phyloP scores from a whole-genome alignment of 2,888 invertebrate genomes.

The Shargacucullia verbasci region DNA sequence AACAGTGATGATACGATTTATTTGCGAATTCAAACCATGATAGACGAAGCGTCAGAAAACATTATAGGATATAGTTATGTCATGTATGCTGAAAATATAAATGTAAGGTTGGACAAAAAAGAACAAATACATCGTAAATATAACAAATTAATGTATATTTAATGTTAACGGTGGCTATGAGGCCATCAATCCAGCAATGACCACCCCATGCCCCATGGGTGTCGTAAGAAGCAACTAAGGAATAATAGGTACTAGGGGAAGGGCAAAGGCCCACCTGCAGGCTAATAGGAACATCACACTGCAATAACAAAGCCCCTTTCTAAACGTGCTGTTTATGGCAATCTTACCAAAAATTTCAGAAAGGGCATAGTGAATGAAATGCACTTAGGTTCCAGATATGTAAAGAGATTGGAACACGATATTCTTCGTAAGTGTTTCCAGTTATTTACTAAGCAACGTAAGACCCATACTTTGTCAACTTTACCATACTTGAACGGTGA shows the following conservation, averaged over 20 bases:
- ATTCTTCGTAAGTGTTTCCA: too few relatives aligned
- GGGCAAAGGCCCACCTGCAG: constrained; percentile 38
- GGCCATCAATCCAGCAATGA: constrained; percentile 43
- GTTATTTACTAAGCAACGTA: too few relatives aligned
- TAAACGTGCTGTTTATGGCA: too few relatives aligned
- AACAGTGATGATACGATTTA: not conserved
- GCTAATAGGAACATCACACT: constrained; percentile 46
- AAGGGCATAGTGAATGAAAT: too few relatives aligned
- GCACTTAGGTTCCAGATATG: too few relatives aligned
- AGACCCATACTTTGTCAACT: too few relatives aligned
- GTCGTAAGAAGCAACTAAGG: constrained; percentile 49
- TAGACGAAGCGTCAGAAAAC: too few relatives aligned
- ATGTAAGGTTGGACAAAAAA: constrained; percentile 22
- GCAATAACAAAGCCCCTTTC: constrained; percentile 30
- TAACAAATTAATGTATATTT: constrained; percentile 53
- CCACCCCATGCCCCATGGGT: constrained; percentile 36
- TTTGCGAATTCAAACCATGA: constrained; percentile 1
- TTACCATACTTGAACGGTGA: too few relatives aligned
- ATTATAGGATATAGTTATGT: too few relatives aligned
- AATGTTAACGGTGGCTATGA: constrained; percentile 41
- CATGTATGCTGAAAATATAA: too few relatives aligned
- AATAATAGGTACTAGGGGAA: constrained; percentile 42
- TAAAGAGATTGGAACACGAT: too few relatives aligned
- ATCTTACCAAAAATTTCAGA: too few relatives aligned
- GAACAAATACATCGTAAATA: constrained; percentile 20